Evolutionary conservation across 92 coral and sea anemone genomes (phyloP).

Genomic region (Epizoanthus scotinus): DNA sequence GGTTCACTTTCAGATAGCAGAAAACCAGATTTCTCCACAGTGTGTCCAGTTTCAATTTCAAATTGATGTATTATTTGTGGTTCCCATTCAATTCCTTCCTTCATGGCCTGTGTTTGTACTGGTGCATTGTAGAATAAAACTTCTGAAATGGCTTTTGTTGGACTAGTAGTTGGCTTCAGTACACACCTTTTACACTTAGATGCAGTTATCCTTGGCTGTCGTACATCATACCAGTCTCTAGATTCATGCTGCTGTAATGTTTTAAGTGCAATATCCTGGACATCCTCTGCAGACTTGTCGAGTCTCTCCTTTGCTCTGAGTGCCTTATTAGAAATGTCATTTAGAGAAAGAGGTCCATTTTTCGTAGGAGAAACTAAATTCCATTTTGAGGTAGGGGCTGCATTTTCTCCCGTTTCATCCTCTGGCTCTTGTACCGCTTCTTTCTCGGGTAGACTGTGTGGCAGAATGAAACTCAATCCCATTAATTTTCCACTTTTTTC

Average conservation of each 20-base stretch:
- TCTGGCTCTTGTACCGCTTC: too few species aligned
- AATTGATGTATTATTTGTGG: conserved; percentile 44
- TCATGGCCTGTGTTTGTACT: conserved; percentile 50
- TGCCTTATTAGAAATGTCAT: conserved; percentile 2
- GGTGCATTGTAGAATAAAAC: conserved; percentile 34
- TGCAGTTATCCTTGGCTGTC: not conserved
- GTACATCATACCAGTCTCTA: not conserved
- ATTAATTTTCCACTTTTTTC: not conserved
- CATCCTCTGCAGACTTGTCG: not conserved
- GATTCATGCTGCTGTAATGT: not conserved
- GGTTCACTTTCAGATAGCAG: conserved; percentile 33
- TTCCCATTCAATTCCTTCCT: conserved; percentile 58
- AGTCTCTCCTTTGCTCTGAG: not conserved
- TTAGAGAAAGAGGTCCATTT: not conserved
- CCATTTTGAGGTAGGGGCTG: too few species aligned
- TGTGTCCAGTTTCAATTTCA: conserved; percentile 49
- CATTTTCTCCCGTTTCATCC: too few species aligned
- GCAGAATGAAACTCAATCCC: not conserved
- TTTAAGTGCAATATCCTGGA: not conserved
- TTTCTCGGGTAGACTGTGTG: too few species aligned
- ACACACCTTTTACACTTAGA: not conserved
- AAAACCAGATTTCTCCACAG: conserved; percentile 45
- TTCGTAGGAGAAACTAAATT: not conserved
- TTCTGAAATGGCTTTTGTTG: conserved; percentile 57
- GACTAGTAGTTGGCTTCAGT: conserved; percentile 43